Evolutionary conservation across 1,140 invertebrate species (phyloP).

Genomic region (Idris sp.): DNA sequence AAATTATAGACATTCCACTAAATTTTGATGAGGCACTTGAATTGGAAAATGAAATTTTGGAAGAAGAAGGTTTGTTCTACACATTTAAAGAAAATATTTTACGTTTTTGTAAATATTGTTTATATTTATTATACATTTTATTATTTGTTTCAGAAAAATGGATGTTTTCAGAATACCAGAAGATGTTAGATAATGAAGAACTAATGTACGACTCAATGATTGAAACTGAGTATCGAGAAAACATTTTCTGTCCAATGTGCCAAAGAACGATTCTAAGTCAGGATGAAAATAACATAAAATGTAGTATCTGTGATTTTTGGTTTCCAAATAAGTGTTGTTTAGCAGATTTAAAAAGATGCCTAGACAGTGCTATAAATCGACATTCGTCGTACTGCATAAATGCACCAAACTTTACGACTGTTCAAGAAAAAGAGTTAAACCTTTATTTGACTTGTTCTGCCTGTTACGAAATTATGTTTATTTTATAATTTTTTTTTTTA

Average conservation of each 20-base stretch:
- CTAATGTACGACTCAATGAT: conserved; percentile 51
- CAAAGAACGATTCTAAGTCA: conserved; percentile 61
- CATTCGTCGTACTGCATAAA: conserved; percentile 64
- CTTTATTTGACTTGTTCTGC: conserved; percentile 68
- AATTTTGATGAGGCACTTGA: conserved; percentile 60
- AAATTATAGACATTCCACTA: conserved; percentile 22
- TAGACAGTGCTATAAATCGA: conserved; percentile 52
- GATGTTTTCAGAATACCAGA: conserved; percentile 74
- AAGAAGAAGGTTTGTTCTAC: conserved; percentile 59
- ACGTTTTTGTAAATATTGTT: not conserved
- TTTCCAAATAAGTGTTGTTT: conserved; percentile 61
- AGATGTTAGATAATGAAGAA: conserved; percentile 66
- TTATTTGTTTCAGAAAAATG: conserved; percentile 69
- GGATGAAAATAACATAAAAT: conserved; percentile 53
- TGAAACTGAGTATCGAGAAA: conserved; percentile 44
- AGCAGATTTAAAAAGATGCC: conserved; percentile 51
- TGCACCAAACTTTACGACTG: conserved; percentile 61
- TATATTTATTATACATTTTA: conserved; percentile 21
- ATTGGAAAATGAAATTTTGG: conserved; percentile 60
- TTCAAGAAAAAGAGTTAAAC: conserved; percentile 58
- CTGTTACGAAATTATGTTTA: conserved; percentile 18
- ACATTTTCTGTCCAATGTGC: conserved; percentile 72
- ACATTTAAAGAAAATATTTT: not conserved
- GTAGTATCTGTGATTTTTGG: conserved; percentile 61
- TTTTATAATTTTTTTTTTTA: conserved; percentile 20